These are phyloP conservation scores for Chironomus tentans DNA, from an alignment of 2,888 invertebrate species.

Conservation along the genomic window DNA sequence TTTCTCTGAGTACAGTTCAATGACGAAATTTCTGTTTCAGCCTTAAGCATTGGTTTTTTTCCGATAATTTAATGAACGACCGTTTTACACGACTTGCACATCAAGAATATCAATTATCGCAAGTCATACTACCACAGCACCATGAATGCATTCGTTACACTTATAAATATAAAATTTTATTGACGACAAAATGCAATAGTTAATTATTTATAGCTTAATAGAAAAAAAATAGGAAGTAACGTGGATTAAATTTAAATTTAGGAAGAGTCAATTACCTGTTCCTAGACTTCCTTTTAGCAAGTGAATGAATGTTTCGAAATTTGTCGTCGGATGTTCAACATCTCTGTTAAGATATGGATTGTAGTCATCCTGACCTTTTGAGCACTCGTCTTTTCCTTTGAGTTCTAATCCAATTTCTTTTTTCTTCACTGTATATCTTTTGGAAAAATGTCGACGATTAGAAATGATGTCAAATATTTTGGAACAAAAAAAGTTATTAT, in stretches of 20 bases:
- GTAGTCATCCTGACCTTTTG: constrained; percentile 39
- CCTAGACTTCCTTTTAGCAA: constrained; percentile 88
- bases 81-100: no score
- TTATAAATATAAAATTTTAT: no score
- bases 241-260: not conserved
- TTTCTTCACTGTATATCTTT: not conserved
- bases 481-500: not conserved
- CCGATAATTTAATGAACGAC: no score
- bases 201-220: not conserved
- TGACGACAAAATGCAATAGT: not conserved
- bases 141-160: no score
- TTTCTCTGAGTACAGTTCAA: no score
- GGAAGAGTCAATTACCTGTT: constrained; percentile 54
- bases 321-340: constrained; percentile 60
- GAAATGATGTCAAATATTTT: not conserved
- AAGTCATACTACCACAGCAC: no score
- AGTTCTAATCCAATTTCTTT: not conserved
- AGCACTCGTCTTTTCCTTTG: not conserved
- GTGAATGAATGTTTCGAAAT: constrained; percentile 78
- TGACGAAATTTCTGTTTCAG: no score
- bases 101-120: no score
- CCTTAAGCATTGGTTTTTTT: no score
- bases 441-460: not conserved
- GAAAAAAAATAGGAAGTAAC: not conserved
- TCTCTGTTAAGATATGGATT: constrained; percentile 61